Evolutionary conservation across 2,797 vertebrate genomes (phyloP), one percentile per base, ranked within the genome.

Genomic region (Protonibea diacanthus): DNA sequence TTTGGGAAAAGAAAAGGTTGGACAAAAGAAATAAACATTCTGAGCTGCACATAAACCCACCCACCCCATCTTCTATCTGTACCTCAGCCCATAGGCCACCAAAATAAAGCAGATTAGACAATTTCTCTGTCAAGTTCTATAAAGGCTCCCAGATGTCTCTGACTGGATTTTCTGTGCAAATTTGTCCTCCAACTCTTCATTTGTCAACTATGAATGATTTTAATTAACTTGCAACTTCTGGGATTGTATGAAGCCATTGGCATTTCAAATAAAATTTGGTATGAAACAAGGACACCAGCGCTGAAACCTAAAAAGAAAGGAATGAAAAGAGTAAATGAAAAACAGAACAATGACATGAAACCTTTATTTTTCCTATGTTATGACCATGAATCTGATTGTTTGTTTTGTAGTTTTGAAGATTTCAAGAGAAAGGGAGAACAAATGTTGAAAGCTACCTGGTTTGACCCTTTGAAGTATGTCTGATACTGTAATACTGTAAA

Each of bases 221-320:
- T 65, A 48, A 70, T 79, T 47, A 67, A 69, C 14, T 40, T 62
- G 29, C 14, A 56, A 23, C 10, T 15, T 52, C 25, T 72, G 59
- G 20, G 59, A 74, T 12, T 57, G 5, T 9, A 49, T 33, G 12
- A 68, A 33, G 42, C 25, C 1, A 5, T 18, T 73, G 33, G 25
- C 20, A 60, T 57, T 65, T 69, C 9, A 74, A 82, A 66, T 57
- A 11, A 47, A 66, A 65, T 33, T 49, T 72, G 62, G 53, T 63
- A 61, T 57, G 15, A 60, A 49, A 74, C 33, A 55, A 53, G 40
- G 38, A 72, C 55, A 53, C 33, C 67, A 58, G 48, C 21, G 55
- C 27, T 67, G 25, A 62, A 81, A 48, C 66, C 13, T 57, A 75
- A 63, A 57, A 71, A 61, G 8, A 38, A 38, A 38, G 33, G 33